A percentile compares a stretch with the other conserved stretches of the same genome.
These are phyloP conservation scores for Cryptomyrus ogoouensis DNA, from an alignment of 2,113 vertebrate genomes.

Conservation along the genomic window DNA sequence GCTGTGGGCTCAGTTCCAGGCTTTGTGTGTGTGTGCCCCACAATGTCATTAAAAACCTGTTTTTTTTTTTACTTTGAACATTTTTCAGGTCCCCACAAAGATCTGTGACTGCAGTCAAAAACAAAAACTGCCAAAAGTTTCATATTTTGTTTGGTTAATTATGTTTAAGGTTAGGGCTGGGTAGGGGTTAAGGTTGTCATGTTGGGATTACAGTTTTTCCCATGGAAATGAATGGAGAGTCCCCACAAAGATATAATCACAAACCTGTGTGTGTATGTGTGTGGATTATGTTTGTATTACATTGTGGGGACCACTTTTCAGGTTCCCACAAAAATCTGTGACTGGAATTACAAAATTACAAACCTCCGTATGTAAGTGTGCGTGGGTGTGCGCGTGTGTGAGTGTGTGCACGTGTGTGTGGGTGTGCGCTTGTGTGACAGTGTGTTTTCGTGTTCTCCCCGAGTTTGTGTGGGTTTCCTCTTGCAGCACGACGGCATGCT, in stretches of 20 bases:
- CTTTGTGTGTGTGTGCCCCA: not conserved
- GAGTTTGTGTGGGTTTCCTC: not conserved
- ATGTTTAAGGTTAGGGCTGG: not conserved
- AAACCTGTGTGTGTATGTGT: not conserved
- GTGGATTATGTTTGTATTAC: not conserved
- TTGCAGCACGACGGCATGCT: not conserved
- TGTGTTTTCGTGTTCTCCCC: not conserved
- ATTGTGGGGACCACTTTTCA: too few species aligned
- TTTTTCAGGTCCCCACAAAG: not conserved
- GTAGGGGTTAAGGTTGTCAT: not conserved
- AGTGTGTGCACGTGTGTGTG: not conserved
- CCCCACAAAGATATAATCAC: not conserved
- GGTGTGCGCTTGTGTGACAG: not conserved
- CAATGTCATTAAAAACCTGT: not conserved
- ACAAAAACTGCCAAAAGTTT: not conserved
- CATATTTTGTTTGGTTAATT: not conserved
- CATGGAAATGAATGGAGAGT: not conserved
- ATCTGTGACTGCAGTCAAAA: not conserved
- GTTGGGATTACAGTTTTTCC: not conserved
- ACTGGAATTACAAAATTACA: not conserved
- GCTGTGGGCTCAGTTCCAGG: not conserved
- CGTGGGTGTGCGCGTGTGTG: not conserved
- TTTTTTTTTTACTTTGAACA: not conserved
- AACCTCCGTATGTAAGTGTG: not conserved
- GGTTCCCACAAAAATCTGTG: too few species aligned